Conservation (phyloP, 2,888 invertebrate genomes). For the Hanleya hanleyi region DNA sequence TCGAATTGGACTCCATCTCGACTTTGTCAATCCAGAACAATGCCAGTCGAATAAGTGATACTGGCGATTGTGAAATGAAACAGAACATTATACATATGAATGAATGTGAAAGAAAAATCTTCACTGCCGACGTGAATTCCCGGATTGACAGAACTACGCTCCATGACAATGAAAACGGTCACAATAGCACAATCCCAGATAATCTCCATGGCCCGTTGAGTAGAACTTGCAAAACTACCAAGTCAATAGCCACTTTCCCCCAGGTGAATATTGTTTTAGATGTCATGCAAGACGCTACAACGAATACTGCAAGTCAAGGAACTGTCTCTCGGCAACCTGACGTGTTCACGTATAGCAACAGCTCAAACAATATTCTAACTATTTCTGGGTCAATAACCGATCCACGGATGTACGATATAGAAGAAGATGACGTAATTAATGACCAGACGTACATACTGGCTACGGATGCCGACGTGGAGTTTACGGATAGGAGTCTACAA, state of each 20-base stretch:
- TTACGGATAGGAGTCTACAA: constrained; percentile 42
- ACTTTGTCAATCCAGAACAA: not conserved
- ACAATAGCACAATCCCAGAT: too few species aligned
- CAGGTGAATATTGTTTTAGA: not conserved
- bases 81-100: too few species aligned
- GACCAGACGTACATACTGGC: constrained; percentile 44
- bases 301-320: not conserved
- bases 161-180: not conserved
- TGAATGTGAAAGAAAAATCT: too few species aligned
- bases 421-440: constrained; percentile 30
- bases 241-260: not conserved
- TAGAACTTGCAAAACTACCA: not conserved
- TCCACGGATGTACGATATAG: not conserved
- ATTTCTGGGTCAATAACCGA: constrained; percentile 1
- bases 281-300: not conserved
- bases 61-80: not conserved
- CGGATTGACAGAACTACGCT: not conserved
- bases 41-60: not conserved
- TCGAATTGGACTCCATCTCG: constrained; percentile 25
- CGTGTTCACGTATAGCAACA: not conserved
- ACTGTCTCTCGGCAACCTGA: too few species aligned
- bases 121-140: too few species aligned
- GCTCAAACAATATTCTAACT: not conserved
- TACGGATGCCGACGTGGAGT: constrained; percentile 56
- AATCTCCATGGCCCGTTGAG: not conserved